Evolutionary conservation across 2,797 vertebrate genomes (phyloP).

Genomic region (Vireo griseus): DNA sequence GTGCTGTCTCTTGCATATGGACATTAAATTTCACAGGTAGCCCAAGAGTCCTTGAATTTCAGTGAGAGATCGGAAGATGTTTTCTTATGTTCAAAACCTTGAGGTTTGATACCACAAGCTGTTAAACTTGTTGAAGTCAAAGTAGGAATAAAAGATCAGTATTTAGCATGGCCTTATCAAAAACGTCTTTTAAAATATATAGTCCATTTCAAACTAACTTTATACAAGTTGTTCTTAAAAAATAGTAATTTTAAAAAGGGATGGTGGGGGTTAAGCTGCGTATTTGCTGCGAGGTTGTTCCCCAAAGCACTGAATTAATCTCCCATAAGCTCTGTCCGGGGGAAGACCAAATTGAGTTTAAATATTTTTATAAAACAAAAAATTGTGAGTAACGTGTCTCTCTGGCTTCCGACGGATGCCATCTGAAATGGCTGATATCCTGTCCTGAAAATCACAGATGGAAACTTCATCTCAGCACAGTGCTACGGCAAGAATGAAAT

Average conservation of each 20-base stretch:
- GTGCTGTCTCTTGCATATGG: not conserved
- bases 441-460: conserved; percentile 62
- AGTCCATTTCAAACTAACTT: not conserved
- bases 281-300: not conserved
- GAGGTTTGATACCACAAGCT: not conserved
- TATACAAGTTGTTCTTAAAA: not conserved
- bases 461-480: conserved; percentile 50
- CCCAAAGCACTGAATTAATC: not conserved
- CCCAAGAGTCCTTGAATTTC: not conserved
- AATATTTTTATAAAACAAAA: not conserved
- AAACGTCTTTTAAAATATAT: not conserved
- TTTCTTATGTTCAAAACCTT: not conserved
- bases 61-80: not conserved
- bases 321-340: not conserved
- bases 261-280: not conserved
- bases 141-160: not conserved
- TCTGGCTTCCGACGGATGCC: not conserved
- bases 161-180: not conserved
- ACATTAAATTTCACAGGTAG: not conserved
- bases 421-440: conserved; percentile 45
- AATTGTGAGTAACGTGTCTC: not conserved
- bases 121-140: not conserved
- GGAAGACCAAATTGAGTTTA: not conserved
- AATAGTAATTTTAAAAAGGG: not conserved
- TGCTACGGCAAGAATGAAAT: conserved; percentile 61